These are phyloP conservation scores for Australoheros scitulus DNA, from an alignment of 2,113 vertebrate genomes.

Conservation along the genomic window DNA sequence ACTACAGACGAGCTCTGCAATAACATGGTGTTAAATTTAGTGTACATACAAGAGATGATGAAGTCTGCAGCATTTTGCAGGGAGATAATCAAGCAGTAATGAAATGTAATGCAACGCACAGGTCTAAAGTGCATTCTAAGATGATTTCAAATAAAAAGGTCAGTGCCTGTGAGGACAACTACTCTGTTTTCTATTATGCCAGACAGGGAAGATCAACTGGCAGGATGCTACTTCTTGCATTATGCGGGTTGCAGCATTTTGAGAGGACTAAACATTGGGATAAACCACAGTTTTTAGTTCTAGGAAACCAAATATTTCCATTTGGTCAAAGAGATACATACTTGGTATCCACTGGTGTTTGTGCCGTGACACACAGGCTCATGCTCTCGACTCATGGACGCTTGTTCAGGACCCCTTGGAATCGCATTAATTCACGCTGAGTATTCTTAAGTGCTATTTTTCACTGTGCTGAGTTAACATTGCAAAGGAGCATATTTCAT, in stretches of 20 bases:
- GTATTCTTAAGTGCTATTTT: background rate
- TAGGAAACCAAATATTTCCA: background rate
- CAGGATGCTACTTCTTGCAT: background rate
- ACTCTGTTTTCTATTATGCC: background rate
- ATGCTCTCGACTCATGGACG: background rate
- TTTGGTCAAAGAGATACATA: background rate
- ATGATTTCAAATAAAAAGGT: constrained; percentile 30
- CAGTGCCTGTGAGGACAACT: background rate
- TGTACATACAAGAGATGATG: constrained; percentile 23
- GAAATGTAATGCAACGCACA: background rate
- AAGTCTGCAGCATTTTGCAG: background rate
- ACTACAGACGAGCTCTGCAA: constrained; percentile 17
- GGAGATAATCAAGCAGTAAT: constrained; percentile 15
- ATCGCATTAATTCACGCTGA: too few species aligned
- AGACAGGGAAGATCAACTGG: background rate
- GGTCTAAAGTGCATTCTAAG: background rate
- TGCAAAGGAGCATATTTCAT: background rate
- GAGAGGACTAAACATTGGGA: background rate
- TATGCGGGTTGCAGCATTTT: background rate
- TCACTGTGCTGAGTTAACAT: background rate
- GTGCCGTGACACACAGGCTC: background rate
- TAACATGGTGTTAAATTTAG: constrained; percentile 18
- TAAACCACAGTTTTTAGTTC: background rate
- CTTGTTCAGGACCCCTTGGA: background rate
- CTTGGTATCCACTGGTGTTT: background rate